A percentile compares a stretch with the other conserved stretches of the same genome.
These are phyloP conservation scores for Crotalus tigris DNA, from an alignment of 2,113 vertebrate species.

Conservation along the genomic window DNA sequence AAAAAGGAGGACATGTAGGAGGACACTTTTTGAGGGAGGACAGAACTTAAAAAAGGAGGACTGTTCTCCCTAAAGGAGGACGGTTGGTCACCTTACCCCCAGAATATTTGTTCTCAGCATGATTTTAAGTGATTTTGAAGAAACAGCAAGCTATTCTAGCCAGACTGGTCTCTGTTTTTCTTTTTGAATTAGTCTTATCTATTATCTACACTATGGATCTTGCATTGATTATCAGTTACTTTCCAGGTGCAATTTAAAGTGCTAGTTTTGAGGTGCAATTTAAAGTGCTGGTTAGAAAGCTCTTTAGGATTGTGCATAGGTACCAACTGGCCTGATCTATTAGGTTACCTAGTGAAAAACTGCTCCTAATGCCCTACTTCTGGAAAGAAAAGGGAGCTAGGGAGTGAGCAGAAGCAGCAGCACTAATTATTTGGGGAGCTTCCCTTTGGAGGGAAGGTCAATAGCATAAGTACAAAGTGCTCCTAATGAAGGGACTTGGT, in stretches of 20 bases:
- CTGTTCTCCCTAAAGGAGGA: no score
- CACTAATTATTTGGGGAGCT: neutral
- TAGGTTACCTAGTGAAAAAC: neutral
- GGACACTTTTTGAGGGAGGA: no score
- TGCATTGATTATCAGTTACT: neutral
- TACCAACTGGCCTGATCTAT: neutral
- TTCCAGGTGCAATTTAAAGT: neutral
- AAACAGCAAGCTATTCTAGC: neutral
- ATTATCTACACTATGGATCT: neutral
- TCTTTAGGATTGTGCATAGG: neutral
- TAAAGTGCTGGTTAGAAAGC: neutral
- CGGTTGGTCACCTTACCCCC: no score
- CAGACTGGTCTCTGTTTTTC: neutral
- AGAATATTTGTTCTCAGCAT: neutral
- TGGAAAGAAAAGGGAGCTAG: neutral
- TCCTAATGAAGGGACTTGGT: neutral
- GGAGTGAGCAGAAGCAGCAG: neutral
- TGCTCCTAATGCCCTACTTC: neutral
- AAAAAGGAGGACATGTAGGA: no score
- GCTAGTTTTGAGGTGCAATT: neutral
- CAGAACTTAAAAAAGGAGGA: no score
- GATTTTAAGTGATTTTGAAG: neutral
- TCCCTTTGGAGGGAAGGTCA: neutral
- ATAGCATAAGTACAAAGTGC: neutral
- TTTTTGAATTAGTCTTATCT: neutral